Evolutionary conservation across 2,888 invertebrate species (phyloP).

Genomic region (Dascillus cervinus): DNA sequence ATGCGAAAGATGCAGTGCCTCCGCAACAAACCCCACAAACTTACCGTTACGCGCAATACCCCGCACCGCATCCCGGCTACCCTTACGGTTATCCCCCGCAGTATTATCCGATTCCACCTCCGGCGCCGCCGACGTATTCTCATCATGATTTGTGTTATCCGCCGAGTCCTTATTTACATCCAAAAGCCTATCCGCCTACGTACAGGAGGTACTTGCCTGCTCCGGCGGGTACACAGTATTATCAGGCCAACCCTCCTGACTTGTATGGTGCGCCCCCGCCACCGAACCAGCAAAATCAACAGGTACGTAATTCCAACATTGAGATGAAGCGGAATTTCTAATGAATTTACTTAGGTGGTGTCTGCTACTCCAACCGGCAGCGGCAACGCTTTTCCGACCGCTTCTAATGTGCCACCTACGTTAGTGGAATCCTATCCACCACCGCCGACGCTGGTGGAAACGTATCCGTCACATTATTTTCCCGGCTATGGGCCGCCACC

Average conservation of each 20-base stretch:
- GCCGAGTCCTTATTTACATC: conserved; percentile 35
- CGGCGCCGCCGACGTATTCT: conserved; percentile 34
- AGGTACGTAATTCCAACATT: conserved; percentile 21
- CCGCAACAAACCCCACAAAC: conserved; percentile 41
- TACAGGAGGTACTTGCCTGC: conserved; percentile 32
- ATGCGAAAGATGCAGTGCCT: conserved; percentile 36
- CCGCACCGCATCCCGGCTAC: conserved; percentile 29
- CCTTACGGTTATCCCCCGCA: conserved; percentile 39
- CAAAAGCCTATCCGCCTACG: conserved; percentile 31
- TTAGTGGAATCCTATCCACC: conserved; percentile 35
- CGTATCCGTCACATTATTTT: conserved; percentile 46
- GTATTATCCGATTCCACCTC: conserved; percentile 43
- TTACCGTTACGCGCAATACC: conserved; percentile 36
- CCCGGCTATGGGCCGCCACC: conserved; percentile 40
- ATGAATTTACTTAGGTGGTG: conserved; percentile 30
- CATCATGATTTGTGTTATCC: conserved; percentile 48
- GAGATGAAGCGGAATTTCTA: background rate
- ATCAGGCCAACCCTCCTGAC: conserved; percentile 45
- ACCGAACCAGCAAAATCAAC: conserved; percentile 33
- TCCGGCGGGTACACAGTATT: conserved; percentile 42
- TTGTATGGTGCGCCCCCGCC: conserved; percentile 43
- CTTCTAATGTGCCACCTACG: conserved; percentile 32
- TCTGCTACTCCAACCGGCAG: conserved; percentile 37
- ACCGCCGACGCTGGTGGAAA: conserved; percentile 41
- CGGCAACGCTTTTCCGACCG: no score